A percentile compares a stretch with the other conserved stretches of the same genome.
These are phyloP conservation scores for Endomychus coccineus DNA, from an alignment of 2,888 invertebrate genomes.

Conservation along the genomic window DNA sequence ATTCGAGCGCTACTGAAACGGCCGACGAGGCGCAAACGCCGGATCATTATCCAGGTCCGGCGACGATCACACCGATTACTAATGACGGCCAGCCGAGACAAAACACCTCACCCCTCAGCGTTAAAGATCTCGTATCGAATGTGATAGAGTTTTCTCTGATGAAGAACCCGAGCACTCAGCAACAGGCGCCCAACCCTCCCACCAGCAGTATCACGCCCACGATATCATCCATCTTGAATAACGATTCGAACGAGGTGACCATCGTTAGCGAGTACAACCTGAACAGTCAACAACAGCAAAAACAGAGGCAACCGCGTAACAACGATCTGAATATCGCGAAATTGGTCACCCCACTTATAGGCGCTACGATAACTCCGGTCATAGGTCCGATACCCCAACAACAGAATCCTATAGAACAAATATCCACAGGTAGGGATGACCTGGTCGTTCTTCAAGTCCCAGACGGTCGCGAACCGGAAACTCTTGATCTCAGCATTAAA, in stretches of 20 bases:
- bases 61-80: conserved; percentile 44
- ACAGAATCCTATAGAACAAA: conserved; percentile 29
- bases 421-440: conserved; percentile 45
- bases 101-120: conserved; percentile 58
- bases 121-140: conserved; percentile 74
- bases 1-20: conserved; percentile 58
- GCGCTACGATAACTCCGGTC: conserved; percentile 63
- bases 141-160: conserved; percentile 75
- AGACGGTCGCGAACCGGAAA: conserved; percentile 42
- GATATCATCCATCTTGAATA: conserved; percentile 53
- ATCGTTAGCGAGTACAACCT: conserved; percentile 49
- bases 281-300: conserved; percentile 26
- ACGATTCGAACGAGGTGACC: conserved; percentile 50
- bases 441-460: conserved; percentile 55
- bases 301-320: conserved; percentile 16
- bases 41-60: conserved; percentile 41
- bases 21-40: conserved; percentile 45
- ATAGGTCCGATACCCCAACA: conserved; percentile 42
- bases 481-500: conserved; percentile 70
- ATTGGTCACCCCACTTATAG: conserved; percentile 49
- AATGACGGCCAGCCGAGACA: conserved; percentile 37
- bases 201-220: conserved; percentile 50
- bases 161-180: conserved; percentile 53
- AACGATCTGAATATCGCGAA: conserved; percentile 40
- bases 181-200: conserved; percentile 33